Conservation (phyloP, 2,888 invertebrate genomes). For the Fragum whitleyi region DNA sequence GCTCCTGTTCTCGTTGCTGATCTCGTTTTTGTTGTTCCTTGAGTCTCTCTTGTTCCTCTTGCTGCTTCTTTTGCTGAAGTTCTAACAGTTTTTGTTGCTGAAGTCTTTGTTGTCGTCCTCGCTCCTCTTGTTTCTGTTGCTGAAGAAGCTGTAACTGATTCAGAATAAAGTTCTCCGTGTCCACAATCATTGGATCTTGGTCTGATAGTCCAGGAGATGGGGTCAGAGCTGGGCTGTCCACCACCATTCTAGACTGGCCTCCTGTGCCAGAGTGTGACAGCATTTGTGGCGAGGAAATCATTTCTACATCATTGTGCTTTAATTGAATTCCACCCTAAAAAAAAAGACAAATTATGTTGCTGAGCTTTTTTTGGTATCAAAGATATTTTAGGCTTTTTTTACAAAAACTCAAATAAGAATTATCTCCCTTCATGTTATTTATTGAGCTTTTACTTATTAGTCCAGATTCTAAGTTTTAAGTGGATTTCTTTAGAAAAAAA, state of each 20-base stretch:
- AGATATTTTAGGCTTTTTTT: too few species aligned
- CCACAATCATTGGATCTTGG: conserved; percentile 46
- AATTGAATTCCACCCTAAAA: conserved; percentile 29
- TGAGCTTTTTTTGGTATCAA: too few species aligned
- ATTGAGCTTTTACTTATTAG: too few species aligned
- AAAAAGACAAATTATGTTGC: not conserved
- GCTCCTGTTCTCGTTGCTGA: conserved; percentile 44
- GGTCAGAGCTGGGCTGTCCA: conserved; percentile 48
- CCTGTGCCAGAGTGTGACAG: conserved; percentile 27
- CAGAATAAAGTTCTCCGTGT: conserved; percentile 60
- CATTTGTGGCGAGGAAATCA: conserved; percentile 37
- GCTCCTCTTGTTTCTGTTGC: conserved; percentile 49
- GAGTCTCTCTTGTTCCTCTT: conserved; percentile 48
- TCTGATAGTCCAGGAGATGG: conserved; percentile 36
- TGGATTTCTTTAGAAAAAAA: too few species aligned
- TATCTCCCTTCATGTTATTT: too few species aligned
- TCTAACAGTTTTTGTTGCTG: conserved; percentile 49
- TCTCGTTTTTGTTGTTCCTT: conserved; percentile 47
- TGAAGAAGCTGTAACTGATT: conserved; percentile 50
- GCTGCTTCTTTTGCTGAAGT: conserved; percentile 48
- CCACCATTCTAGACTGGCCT: conserved; percentile 27
- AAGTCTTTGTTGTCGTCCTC: conserved; percentile 40
- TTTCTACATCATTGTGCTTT: conserved; percentile 50
- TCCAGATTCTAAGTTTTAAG: too few species aligned
- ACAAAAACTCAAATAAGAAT: too few species aligned